Base-by-base conservation (phyloP, 2,888 invertebrate genomes). In the Plusia festucae region DNA sequence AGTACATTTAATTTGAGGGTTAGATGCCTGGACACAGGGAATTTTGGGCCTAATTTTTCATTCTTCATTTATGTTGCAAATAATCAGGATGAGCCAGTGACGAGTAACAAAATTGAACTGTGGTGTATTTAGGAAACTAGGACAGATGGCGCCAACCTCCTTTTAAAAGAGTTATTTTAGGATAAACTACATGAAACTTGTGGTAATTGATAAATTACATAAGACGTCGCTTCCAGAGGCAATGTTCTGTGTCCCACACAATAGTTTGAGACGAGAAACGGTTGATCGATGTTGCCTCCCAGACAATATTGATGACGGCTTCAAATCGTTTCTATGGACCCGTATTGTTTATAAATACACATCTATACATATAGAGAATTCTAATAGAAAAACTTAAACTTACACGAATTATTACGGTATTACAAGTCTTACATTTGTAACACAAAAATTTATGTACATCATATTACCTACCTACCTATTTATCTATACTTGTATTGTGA, bases 181-280 rank as follows among this genome's bases (percentile, higher is more conserved):
- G n/a, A n/a, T n/a, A 16, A 44, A 4, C 46, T 20, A 11, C 4
- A 46, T 2, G 18, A 46, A 16, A 20, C 46, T 20, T 9, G 7
- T 20, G 9, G 52, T 60, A 54, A 46, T 18, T 46, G 9, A 57
- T 57, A 24, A 27, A 57, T 46, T 24, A 24, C 27, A 30, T 49
- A 9, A 40, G 11, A n/a, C n/a, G 18, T 22, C 53, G 15, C 30
- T 63, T 72, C 69, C n/a, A 79, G 63, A 8, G 1, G 7, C 18
- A 27, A 1, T 8, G 30, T 53, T 56, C 52, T 34, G 13, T 30
- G 60, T 52, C 52, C n/a, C 55, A 22, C 52, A 22, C 55, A 61
- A 73, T 79, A 76, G 73, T 78, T 79, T 65, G 20, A 76, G 65
- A 68, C 53, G 55, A 68, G 68, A 44, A 60, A 54, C 62, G 16